These are phyloP conservation scores for Spermophilus dauricus DNA, from an alignment of 2,113 vertebrate genomes.

Conservation along the genomic window DNA sequence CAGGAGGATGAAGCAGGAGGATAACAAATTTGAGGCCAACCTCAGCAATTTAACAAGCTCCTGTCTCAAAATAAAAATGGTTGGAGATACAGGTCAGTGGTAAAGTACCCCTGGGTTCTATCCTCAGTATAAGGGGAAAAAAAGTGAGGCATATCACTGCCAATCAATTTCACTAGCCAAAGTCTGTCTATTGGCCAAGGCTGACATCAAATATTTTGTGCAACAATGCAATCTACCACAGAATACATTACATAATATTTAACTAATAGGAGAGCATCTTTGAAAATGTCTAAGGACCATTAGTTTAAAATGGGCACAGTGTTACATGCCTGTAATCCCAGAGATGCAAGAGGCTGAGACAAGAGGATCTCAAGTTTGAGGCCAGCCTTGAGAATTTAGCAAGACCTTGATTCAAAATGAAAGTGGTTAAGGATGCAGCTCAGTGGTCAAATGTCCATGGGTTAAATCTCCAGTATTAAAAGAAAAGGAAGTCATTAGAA, in stretches of 20 bases:
- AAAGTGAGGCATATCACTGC: not conserved
- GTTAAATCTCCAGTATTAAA: not conserved
- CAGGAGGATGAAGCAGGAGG: no score
- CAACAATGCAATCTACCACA: not conserved
- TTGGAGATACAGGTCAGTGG: no score
- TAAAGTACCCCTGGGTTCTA: not conserved
- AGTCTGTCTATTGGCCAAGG: not conserved
- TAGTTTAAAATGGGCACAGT: not conserved
- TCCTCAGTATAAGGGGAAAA: not conserved
- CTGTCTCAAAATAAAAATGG: no score
- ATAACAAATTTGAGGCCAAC: no score
- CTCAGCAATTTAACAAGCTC: no score
- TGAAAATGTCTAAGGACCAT: not conserved
- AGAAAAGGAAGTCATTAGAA: not conserved
- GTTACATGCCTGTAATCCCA: not conserved
- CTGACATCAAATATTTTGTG: constrained; percentile 17
- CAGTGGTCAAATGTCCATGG: no score
- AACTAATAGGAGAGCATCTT: not conserved
- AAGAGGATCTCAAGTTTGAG: not conserved
- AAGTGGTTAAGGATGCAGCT: no score
- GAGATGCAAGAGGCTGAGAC: not conserved
- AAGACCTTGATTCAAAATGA: no score
- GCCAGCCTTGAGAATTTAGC: no score
- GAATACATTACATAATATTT: not conserved
- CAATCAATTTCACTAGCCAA: constrained; percentile 35